These are phyloP conservation scores for Koerneria pararmatus DNA, from an alignment of 2,888 invertebrate genomes.

Conservation along the genomic window DNA sequence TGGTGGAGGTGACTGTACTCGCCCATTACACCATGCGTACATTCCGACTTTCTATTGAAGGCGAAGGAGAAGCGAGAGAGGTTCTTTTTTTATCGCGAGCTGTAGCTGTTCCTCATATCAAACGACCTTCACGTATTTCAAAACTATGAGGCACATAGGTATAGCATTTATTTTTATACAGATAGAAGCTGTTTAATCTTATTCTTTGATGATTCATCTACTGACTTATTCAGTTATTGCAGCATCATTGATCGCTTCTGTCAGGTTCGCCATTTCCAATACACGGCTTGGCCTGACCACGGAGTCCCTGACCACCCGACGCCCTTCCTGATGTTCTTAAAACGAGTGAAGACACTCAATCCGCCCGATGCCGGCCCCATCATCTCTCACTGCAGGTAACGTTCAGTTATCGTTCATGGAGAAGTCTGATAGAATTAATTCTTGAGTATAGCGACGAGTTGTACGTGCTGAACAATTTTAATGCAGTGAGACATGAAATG, in stretches of 20 bases:
- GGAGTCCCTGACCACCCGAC: slow-evolving; percentile 97
- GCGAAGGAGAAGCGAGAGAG: slow-evolving; percentile 25
- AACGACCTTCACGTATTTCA: too few species aligned
- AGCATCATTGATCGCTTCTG: slow-evolving; percentile 36
- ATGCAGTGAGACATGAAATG: background rate
- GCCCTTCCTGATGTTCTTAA: slow-evolving; percentile 91
- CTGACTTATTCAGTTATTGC: background rate
- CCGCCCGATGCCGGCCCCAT: slow-evolving; percentile 88
- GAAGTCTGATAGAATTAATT: background rate
- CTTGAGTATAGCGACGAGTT: background rate
- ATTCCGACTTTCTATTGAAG: slow-evolving; percentile 74
- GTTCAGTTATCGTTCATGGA: background rate
- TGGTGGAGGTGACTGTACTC: slow-evolving; percentile 89
- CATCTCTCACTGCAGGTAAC: slow-evolving; percentile 79
- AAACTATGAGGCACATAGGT: too few species aligned
- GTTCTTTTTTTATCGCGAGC: too few species aligned
- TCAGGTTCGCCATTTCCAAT: slow-evolving; percentile 90
- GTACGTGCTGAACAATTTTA: background rate
- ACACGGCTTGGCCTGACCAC: slow-evolving; percentile 99
- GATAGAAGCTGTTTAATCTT: too few species aligned
- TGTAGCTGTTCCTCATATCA: too few species aligned
- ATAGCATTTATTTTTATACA: too few species aligned
- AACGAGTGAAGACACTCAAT: slow-evolving; percentile 84
- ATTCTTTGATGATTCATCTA: too few species aligned
- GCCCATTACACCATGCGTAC: slow-evolving; percentile 97